Conservation (phyloP, 2,888 invertebrate species). For the Cataglyphis altisquamis region DNA sequence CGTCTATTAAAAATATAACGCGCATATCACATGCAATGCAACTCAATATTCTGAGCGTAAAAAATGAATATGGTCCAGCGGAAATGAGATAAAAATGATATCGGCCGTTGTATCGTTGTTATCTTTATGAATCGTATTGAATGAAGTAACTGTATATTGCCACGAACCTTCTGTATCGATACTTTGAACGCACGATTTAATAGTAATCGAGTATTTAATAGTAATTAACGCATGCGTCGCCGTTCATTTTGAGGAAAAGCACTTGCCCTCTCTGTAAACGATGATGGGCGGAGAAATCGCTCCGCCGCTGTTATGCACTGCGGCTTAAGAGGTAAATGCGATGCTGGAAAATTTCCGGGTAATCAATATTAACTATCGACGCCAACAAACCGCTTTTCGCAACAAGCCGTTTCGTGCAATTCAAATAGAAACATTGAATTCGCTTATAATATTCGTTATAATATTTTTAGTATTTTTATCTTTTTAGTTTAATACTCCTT, state of each 20-base stretch:
- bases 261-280: slow-evolving; percentile 35
- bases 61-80: slow-evolving; percentile 13
- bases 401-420: slow-evolving; percentile 47
- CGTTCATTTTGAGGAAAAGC: slow-evolving; percentile 53
- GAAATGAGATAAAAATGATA: slow-evolving; percentile 46
- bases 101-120: slow-evolving; percentile 41
- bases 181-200: slow-evolving; percentile 51
- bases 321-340: slow-evolving; percentile 45
- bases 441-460: no score
- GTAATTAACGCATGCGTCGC: slow-evolving; percentile 58
- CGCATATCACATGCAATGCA: background rate
- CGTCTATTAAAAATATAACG: background rate
- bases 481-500: slow-evolving; percentile 13
- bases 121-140: slow-evolving; percentile 50
- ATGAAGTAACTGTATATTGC: slow-evolving; percentile 31
- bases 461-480: background rate
- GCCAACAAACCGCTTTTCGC: slow-evolving; percentile 48
- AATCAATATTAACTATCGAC: slow-evolving; percentile 48
- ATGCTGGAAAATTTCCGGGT: slow-evolving; percentile 48
- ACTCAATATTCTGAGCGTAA: background rate
- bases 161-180: slow-evolving; percentile 34
- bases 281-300: slow-evolving; percentile 49
- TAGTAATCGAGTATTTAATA: slow-evolving; percentile 32
- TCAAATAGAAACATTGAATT: slow-evolving; percentile 36
- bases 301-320: slow-evolving; percentile 11